Percentiles rank a stretch among this genome's conserved stretches.
Evolutionary conservation across 2,797 vertebrate genomes (phyloP).

Genomic region (Tympanoctomys barrerae): DNA sequence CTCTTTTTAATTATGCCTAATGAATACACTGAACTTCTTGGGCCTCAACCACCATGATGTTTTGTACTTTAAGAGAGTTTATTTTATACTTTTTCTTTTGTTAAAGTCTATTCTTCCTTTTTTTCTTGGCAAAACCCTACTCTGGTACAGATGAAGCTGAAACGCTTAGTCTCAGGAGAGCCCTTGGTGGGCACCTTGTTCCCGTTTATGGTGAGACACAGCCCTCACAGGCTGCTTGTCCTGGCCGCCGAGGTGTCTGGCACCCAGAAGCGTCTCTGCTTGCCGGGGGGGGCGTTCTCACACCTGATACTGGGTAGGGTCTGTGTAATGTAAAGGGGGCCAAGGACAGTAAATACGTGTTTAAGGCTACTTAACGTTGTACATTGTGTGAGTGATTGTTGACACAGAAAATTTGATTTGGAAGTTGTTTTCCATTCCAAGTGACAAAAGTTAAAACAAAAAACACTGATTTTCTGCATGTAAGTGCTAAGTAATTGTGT

Average conservation of each 20-base stretch:
- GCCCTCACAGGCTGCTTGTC: not conserved
- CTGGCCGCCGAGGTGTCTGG: no score
- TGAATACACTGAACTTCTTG: not conserved
- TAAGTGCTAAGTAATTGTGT: not conserved
- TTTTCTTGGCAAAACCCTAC: not conserved
- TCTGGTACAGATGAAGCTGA: not conserved
- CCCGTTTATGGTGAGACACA: slow-evolving; percentile 19
- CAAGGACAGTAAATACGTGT: not conserved
- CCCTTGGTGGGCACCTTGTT: not conserved
- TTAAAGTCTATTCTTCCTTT: not conserved
- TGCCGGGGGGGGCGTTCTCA: not conserved
- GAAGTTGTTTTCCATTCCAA: not conserved
- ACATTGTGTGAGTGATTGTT: not conserved
- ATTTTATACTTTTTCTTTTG: not conserved
- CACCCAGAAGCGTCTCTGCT: not conserved
- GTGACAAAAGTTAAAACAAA: not conserved
- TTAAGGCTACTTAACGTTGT: not conserved
- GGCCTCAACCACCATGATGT: not conserved
- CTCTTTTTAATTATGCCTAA: not conserved
- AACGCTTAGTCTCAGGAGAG: not conserved
- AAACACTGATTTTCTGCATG: not conserved
- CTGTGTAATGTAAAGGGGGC: not conserved
- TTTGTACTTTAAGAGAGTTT: not conserved
- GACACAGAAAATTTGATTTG: not conserved
- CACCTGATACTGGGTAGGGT: not conserved